Conservation (phyloP, 2,797 vertebrate species). For the Erethizon dorsatum region DNA sequence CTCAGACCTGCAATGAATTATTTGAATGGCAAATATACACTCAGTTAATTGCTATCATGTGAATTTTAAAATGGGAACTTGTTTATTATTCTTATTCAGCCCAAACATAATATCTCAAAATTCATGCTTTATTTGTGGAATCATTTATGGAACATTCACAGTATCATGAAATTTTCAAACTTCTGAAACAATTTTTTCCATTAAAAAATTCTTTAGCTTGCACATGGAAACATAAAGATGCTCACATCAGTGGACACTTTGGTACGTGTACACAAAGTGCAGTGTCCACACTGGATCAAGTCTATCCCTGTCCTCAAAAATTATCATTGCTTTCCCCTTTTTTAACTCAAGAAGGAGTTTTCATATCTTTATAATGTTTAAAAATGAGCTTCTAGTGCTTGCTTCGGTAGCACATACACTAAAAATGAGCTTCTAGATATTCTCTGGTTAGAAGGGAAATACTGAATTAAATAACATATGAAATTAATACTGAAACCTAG, state of each 20-base stretch:
- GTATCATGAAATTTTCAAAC: neutral
- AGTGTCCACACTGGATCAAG: neutral
- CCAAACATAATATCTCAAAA: neutral
- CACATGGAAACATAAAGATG: neutral
- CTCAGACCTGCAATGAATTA: neutral
- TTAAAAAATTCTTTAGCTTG: neutral
- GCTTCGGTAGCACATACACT: neutral
- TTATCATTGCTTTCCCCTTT: neutral
- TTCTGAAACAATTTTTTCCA: neutral
- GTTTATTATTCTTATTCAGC: slow-evolving; percentile 30
- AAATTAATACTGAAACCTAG: neutral
- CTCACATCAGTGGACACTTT: neutral
- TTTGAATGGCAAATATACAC: neutral
- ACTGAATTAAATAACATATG: slow-evolving; percentile 26
- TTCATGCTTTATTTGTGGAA: slow-evolving; percentile 4
- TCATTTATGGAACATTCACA: slow-evolving; percentile 48
- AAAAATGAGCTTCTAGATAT: neutral
- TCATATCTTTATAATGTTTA: neutral
- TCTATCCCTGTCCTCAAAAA: neutral
- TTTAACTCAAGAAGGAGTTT: neutral
- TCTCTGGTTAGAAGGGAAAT: slow-evolving; percentile 2
- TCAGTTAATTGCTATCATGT: neutral
- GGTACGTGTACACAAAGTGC: neutral
- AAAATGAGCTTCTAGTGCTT: neutral
- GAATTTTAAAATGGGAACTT: slow-evolving; percentile 19